Base-by-base conservation (phyloP, 2,888 invertebrate species). In the Xestobium rufovillosum region DNA sequence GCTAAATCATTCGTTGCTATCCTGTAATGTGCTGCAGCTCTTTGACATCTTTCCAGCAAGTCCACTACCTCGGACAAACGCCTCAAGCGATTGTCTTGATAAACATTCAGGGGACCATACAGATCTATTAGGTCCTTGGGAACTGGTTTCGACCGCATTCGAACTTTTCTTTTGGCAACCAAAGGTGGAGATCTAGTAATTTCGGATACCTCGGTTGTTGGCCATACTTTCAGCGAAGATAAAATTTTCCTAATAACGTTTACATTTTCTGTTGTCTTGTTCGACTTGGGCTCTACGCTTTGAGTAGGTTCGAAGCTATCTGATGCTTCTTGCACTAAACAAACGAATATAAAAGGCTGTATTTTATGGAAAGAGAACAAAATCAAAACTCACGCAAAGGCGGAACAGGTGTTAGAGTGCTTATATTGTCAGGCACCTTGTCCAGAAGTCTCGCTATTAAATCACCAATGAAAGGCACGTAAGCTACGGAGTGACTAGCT, bases 401-500 rank as follows among this genome's bases (percentile, higher is more conserved):
- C n/a, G n/a, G n/a, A n/a, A n/a, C n/a, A n/a, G n/a, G n/a, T n/a
- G n/a, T n/a, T n/a, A n/a, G n/a, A n/a, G n/a, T n/a, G n/a, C n/a
- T n/a, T n/a, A n/a, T n/a, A n/a, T n/a, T n/a, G n/a, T 19, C 53
- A 9, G 62, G 60, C 26, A 66, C 51, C 38, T 59, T 57, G 28
- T 60, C 60, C 3, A 72, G 52, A 26, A 73, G 46, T 43, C 57
- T 62, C 1, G 54, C 51, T 3, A 73, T 41, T 14, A 73, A 44
- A 44, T 72, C 67, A 0, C 66, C 69, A 1, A 72, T 64, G 37
- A 63, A 70, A 0, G 73, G 73, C 43, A 74, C 51, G 32, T 55
- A 67, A 1, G 70, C 69, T 1, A 63, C 55, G 26, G 54, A 57
- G 34, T 55, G 51, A 11, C 65, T 60, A 3, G 64, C 61, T 32